Base-by-base conservation (phyloP, 2,888 invertebrate species). In the Liopterus haemorrhoidalis region DNA sequence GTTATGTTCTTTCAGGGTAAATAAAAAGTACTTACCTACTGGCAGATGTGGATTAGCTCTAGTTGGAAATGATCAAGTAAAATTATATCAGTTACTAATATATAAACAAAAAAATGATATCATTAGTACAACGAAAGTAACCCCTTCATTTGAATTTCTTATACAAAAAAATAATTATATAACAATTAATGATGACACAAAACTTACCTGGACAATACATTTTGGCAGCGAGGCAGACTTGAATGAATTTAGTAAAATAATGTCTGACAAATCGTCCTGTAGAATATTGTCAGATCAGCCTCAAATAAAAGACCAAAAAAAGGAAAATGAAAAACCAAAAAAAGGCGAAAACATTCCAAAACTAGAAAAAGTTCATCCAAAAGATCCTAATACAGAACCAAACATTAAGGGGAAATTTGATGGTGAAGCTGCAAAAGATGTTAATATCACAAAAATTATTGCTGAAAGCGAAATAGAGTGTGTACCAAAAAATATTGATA, bases 41-140 rank as follows among this genome's bases (percentile, higher is more conserved):
- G 71, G 71, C 3, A 69, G 67, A 57, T 64, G 68, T 47, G 72
- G 71, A 14, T 54, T 71, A 38, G 72, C 71, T 2, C 50, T 72
- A 22, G 70, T 78, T 38, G 63, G 61, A 8, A 56, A 58, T 33
- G 48, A 54, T 33, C 31, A 50, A 16, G 43, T 57, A 41, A 52
- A 57, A 21, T 19, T 53, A n/a, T 58, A 56, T 45, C 66, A 68
- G 55, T 38, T 68, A 30, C 62, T 68, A 22, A 47, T 63, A 30
- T 68, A 68, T 48, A 65, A 63, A 54, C 59, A 63, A 19, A 66
- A 64, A 50, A 62, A 59, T 28, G 60, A 63, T 49, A 61, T 67
- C 22, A 49, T 66, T 24, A 52, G 59, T 28, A 56, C 61, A 49
- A 53, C 49, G 6, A 60, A 56, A 49, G 37, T 66, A 19, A 52